Conservation (phyloP, 2,888 invertebrate genomes). For the Smittia sp. region DNA sequence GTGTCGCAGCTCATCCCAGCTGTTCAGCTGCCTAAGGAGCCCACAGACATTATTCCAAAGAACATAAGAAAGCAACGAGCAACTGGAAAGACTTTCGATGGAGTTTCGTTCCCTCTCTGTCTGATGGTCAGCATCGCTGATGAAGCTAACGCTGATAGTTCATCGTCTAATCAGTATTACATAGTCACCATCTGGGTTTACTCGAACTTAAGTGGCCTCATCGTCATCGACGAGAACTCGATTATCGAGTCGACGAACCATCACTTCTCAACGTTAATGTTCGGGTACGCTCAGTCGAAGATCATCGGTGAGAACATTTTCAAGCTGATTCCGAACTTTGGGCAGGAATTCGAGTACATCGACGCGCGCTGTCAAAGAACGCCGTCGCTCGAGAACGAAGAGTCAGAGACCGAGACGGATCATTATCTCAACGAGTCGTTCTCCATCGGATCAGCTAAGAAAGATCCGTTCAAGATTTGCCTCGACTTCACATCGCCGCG, state of each 20-base stretch:
- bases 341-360: constrained; percentile 58
- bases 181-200: constrained; percentile 55
- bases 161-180: constrained; percentile 41
- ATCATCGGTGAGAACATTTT: constrained; percentile 60
- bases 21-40: constrained; percentile 54
- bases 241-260: constrained; percentile 65
- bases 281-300: constrained; percentile 61
- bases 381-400: constrained; percentile 56
- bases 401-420: constrained; percentile 51
- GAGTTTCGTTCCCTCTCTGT: constrained; percentile 62
- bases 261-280: constrained; percentile 64
- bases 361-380: constrained; percentile 56
- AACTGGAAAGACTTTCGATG: constrained; percentile 64
- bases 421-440: constrained; percentile 42
- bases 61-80: constrained; percentile 61
- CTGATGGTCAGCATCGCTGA: constrained; percentile 53
- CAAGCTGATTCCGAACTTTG: constrained; percentile 63
- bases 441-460: constrained; percentile 35
- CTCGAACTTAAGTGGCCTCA: constrained; percentile 64
- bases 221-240: constrained; percentile 63
- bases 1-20: constrained; percentile 57
- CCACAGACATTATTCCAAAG: constrained; percentile 51
- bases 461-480: constrained; percentile 40
- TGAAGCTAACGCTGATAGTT: constrained; percentile 41
- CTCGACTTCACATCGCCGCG: constrained; percentile 36